phyloP scores from a whole-genome alignment of 1,140 invertebrate genomes.

The Pinna nobilis region DNA sequence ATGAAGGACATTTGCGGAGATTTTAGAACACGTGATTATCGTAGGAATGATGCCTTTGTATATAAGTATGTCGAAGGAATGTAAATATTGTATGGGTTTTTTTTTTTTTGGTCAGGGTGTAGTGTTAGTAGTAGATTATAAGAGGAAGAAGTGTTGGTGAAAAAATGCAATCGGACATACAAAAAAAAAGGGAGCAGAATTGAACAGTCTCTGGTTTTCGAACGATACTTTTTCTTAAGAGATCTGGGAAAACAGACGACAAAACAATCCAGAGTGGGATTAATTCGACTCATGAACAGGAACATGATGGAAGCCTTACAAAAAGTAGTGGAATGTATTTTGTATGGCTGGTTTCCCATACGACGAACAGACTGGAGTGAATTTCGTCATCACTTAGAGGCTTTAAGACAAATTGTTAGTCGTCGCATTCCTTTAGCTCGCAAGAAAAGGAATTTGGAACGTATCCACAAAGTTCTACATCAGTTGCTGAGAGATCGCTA shows the following conservation, averaged over 20 bases:
- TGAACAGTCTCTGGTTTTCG: not conserved
- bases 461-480: not conserved
- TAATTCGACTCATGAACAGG: not conserved
- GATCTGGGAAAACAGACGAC: not conserved
- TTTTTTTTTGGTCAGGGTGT: not conserved
- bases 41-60: conserved; percentile 8
- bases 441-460: not conserved
- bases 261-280: not conserved
- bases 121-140: not conserved
- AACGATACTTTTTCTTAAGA: not conserved
- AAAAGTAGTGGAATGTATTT: not conserved
- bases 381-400: not conserved
- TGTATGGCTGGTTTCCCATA: not conserved
- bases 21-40: not conserved
- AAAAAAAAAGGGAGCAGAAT: too few species aligned
- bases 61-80: not conserved
- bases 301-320: not conserved
- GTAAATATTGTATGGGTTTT: not conserved
- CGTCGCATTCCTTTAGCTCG: not conserved
- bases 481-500: not conserved
- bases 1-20: conserved; percentile 4
- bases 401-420: not conserved
- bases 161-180: too few species aligned
- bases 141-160: not conserved
- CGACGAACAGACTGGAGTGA: not conserved